Percentiles rank a stretch among this genome's conserved stretches.
phyloP scores from a whole-genome alignment of 1,140 invertebrate species.

The Calliopsis andreniformis region DNA sequence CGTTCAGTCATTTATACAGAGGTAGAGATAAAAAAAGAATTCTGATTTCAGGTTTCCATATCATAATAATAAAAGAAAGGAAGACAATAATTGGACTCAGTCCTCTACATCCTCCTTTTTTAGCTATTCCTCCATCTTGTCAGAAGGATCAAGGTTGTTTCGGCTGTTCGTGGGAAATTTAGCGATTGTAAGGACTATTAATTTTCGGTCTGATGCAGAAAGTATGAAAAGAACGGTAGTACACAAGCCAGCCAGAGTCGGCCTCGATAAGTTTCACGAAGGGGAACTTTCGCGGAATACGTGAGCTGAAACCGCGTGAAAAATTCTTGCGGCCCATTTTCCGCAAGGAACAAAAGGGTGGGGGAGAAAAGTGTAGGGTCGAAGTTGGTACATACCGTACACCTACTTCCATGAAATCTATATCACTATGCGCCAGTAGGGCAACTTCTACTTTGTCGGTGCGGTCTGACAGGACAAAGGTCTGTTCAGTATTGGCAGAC shows the following conservation, averaged over 20 bases:
- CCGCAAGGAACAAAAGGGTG: constrained; percentile 54
- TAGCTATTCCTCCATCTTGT: background rate
- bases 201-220: constrained; percentile 43
- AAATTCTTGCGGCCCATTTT: constrained; percentile 64
- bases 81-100: too few species aligned
- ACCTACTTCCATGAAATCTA: constrained; percentile 60
- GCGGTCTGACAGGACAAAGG: constrained; percentile 40
- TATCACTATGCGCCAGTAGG: constrained; percentile 39
- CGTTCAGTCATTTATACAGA: too few species aligned
- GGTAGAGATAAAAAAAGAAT: too few species aligned
- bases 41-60: too few species aligned
- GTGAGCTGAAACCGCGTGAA: constrained; percentile 65
- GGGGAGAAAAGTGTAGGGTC: background rate
- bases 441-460: constrained; percentile 58
- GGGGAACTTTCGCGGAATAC: constrained; percentile 61
- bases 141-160: constrained; percentile 23
- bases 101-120: background rate
- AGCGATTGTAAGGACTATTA: constrained; percentile 37
- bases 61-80: too few species aligned
- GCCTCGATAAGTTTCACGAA: constrained; percentile 59
- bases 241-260: constrained; percentile 31
- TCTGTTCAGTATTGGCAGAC: constrained; percentile 55
- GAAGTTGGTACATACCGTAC: constrained; percentile 35
- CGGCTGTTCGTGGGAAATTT: constrained; percentile 30
- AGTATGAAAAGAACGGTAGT: constrained; percentile 38